Conservation (phyloP, 2,113 vertebrate species). For the Puntigrus tetrazona region DNA sequence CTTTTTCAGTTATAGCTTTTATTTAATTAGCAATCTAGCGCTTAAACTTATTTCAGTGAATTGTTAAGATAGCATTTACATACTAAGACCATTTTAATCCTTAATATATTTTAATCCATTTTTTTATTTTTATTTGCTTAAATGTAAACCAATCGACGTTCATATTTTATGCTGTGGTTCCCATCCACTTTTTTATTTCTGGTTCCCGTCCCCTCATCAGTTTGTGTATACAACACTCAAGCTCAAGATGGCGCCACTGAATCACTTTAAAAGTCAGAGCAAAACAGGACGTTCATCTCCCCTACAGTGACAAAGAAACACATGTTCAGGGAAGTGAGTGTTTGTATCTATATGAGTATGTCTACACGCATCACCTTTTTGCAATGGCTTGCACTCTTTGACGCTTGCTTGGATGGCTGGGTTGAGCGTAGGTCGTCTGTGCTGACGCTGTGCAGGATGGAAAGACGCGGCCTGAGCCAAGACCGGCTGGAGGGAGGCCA, state of each 20-base stretch:
- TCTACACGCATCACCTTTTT: slow-evolving; percentile 25
- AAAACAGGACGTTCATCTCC: slow-evolving; percentile 2
- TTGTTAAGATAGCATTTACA: no score
- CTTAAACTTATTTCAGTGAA: no score
- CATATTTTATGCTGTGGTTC: no score
- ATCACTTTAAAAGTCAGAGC: background rate
- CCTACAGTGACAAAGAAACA: slow-evolving; percentile 9
- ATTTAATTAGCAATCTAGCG: no score
- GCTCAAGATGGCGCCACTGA: slow-evolving; percentile 41
- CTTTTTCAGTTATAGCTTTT: no score
- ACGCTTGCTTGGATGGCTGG: slow-evolving; percentile 42
- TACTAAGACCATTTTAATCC: no score
- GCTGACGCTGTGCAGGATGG: slow-evolving; percentile 61
- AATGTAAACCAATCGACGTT: no score
- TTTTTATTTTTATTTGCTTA: no score
- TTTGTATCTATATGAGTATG: slow-evolving; percentile 24
- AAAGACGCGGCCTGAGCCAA: slow-evolving; percentile 59
- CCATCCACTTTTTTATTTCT: no score
- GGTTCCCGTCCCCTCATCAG: no score
- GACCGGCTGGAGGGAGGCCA: slow-evolving; percentile 46
- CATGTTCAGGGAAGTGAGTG: background rate
- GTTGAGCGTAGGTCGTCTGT: slow-evolving; percentile 31
- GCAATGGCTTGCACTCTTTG: slow-evolving; percentile 34
- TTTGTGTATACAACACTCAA: background rate
- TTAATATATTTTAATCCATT: no score